Base-by-base conservation (phyloP, 1,140 invertebrate genomes). In the Arctopsyche grandis region DNA sequence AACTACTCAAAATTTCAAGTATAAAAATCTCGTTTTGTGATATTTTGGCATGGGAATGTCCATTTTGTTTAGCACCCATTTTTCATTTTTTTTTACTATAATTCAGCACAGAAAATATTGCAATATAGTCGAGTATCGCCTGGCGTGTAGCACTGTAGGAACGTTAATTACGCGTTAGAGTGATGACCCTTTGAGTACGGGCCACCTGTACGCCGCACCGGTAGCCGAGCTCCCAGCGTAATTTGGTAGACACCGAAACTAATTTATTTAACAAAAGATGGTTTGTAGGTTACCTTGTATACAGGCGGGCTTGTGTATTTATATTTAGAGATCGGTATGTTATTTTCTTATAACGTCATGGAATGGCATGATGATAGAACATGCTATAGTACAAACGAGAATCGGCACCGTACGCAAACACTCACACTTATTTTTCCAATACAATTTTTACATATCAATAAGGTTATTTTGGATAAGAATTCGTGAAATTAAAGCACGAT, bases 181-280 rank as follows among this genome's bases (percentile, higher is more conserved):
- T 22, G 63, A 66, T 66, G 63, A 66, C 63, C 63, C 21, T 19
- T 19, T 29, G 24, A 22, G 24, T 29, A 10, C 24, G 63, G 48
- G 56, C 71, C 70, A 74, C 78, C 73, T 79, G 70, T 74, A 75
- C 60, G 22, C 19, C 9, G 44, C 12, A 9, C 48, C 60, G 71
- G 79, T 79, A 83, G 79, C 77, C 24, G 43, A 66, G 63, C 81
- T 82, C 69, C 84, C 85, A 84, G 88, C 88, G 88, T 89, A 89
- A 89, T 88, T 87, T 89, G 87, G 88, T 89, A 88, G 88, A 88
- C 86, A 89, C 88, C 88, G 87, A 88, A 88, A 87, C 88, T 88
- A 89, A 89, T 89, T 88, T 89, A 88, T 88, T 88, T 88, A 88
- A 89, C 88, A 89, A 89, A 87, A 88, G 87, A 84, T 86, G 85